Evolutionary conservation across 2,888 invertebrate species (phyloP), one percentile per base, ranked within the genome.

Genomic region (Tetropium fuscum): DNA sequence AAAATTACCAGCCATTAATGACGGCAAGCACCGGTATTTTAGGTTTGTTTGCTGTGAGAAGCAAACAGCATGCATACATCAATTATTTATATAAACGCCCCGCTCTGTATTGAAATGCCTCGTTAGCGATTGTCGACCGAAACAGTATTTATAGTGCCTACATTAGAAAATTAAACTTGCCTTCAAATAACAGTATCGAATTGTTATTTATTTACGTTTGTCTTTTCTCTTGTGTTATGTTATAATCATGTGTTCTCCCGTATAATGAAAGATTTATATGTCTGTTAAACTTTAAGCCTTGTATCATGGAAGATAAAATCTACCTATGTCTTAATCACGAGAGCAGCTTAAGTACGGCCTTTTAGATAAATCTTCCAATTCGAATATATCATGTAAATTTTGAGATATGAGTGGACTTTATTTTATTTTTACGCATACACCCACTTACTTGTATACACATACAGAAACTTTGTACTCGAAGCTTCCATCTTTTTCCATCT

Each of bases 241-340:
- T 27, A 6, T 7, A 13, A 34, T 34, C 13, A 13, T 13, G 15
- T 15, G 15, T 40, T 11, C 49, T 27, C 7, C 11, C 27, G 13
- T 5, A 34, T 18, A 16, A 15, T 16, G 13, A 3, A 13, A 20
- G 36, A 51, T 25, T 13, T 18, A 34, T 48, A 11, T n/a, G n/a
- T n/a, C n/a, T n/a, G n/a, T n/a, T n/a, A n/a, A n/a, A 40, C 40
- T 40, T 40, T 16, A 16, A 25, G 30, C 25, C 47, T 16, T 38
- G 53, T 48, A 47, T 40, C 41, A 32, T 44, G 53, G 47, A 44
- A 56, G 56, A 57, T 59, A 59, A 49, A 59, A 57, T 57, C 59
- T 59, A 48, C 53, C 32, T 15, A 66, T 53, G 53, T 63, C 66
- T 66, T 63, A 60, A 66, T 66, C 66, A 58, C 49, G 44, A 53